These are phyloP conservation scores for Spilarctia lutea DNA, from an alignment of 2,888 invertebrate genomes.

Conservation along the genomic window DNA sequence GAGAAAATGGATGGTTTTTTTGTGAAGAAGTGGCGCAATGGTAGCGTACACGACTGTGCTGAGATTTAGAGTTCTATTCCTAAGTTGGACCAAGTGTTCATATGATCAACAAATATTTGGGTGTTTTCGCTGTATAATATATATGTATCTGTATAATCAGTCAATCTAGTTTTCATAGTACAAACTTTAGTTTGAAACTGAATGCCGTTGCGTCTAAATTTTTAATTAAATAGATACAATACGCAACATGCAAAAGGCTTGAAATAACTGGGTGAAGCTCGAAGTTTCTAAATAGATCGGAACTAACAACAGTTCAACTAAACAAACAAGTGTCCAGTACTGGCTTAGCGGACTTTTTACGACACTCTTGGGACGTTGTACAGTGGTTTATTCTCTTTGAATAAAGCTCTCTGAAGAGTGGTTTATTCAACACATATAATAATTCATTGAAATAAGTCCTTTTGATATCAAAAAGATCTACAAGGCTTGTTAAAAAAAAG, in stretches of 20 bases:
- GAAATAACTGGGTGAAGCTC: background rate
- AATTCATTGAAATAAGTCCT: slow-evolving; percentile 9
- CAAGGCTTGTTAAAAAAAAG: background rate
- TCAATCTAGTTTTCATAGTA: too few species aligned
- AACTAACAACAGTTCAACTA: slow-evolving; percentile 8
- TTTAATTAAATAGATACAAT: background rate
- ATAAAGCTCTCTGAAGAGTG: background rate
- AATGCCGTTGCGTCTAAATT: too few species aligned
- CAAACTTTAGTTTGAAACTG: too few species aligned
- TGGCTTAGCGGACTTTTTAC: slow-evolving; percentile 11
- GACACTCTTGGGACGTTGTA: slow-evolving; percentile 11
- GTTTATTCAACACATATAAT: slow-evolving; percentile 2
- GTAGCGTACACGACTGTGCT: too few species aligned
- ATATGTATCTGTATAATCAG: too few species aligned
- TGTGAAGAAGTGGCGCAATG: too few species aligned
- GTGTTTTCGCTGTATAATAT: too few species aligned
- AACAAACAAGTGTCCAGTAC: slow-evolving; percentile 24
- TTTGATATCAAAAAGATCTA: background rate
- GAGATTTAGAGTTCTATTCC: too few species aligned
- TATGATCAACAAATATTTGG: too few species aligned
- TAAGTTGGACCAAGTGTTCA: too few species aligned
- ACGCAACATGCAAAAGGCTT: background rate
- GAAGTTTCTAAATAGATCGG: background rate
- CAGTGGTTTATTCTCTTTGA: slow-evolving; percentile 4
- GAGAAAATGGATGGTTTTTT: too few species aligned